phyloP scores from a whole-genome alignment of 2,113 vertebrate genomes.

The Petaurus breviceps region DNA sequence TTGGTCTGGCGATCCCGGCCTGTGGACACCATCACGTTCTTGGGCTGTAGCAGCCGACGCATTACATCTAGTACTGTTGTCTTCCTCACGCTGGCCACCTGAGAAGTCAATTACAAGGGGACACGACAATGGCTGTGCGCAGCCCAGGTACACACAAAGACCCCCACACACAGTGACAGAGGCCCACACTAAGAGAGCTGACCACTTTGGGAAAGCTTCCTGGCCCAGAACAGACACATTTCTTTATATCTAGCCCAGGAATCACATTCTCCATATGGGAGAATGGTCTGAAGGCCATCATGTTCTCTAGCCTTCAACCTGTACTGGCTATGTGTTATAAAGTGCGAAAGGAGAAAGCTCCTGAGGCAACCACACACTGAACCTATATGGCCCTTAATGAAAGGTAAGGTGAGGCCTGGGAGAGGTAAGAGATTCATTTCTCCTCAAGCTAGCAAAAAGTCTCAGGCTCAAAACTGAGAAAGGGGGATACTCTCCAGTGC shows the following conservation, averaged over 20 bases:
- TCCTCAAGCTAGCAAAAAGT: neutral
- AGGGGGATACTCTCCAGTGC: neutral
- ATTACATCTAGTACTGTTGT: constrained; percentile 98
- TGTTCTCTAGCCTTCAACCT: neutral
- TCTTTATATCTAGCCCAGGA: neutral
- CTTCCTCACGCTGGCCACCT: constrained; percentile 98
- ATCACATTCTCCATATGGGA: neutral
- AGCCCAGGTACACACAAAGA: neutral
- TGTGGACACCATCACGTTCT: constrained; percentile 99
- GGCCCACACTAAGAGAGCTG: neutral
- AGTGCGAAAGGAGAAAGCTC: neutral
- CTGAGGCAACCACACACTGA: neutral
- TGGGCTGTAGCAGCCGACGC: constrained; percentile 95
- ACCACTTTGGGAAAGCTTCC: neutral
- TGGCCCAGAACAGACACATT: neutral
- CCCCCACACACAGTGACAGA: neutral
- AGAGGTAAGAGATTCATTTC: neutral
- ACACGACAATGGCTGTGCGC: neutral
- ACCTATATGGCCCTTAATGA: neutral
- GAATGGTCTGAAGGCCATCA: neutral
- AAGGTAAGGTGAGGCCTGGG: neutral
- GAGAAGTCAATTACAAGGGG: neutral
- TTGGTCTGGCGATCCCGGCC: constrained; percentile 96
- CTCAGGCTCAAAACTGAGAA: neutral
- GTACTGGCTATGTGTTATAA: neutral